Evolutionary conservation across 2,888 invertebrate species (phyloP), one percentile per base, ranked within the genome.

Genomic region (Frankliniella fusca): DNA sequence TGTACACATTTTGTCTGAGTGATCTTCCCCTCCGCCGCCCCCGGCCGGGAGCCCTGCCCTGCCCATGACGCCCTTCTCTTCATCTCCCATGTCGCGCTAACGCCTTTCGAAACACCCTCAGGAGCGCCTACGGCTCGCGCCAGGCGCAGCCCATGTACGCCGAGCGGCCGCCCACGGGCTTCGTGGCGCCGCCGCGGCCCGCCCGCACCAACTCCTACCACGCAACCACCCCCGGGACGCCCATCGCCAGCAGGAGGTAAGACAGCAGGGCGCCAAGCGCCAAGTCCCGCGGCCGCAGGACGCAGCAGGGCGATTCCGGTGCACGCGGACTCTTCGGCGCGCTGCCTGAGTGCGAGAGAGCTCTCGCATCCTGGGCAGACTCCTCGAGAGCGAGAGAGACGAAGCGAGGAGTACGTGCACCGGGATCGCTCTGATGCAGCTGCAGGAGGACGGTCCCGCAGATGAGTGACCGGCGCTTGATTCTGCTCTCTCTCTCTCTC

Each of bases 71-170:
- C 18, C 8, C 15, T 54, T 2, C 54, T 54, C 15, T 18, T 18
- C 54, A 38, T 3, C 5, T 5, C 5, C 38, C 2, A 5, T 54
- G 54, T 18, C 54, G 54, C 54, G 3, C 54, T 54, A 18, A 12
- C 54, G 54, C 54, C 61, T 7, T n/a, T n/a, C n/a, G n/a, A 38
- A 2, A 38, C 2, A 38, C 5, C 27, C 27, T 23, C 70, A 76
- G 70, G 70, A 27, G 70, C 70, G 12, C 23, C 23, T 23, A 76
- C 70, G 70, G 70, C 27, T 23, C 27, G 23, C 27, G 27, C 70
- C 70, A 23, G 1, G 23, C 70, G 70, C 70, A 76, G 70, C 70
- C 70, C 70, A 76, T 76, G 70, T 76, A 76, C 70, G 70, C 70
- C 27, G 70, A 76, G 70, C 70, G 12, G 23, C 23, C 70, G 23